Percentiles rank a stretch among this genome's conserved stretches.
phyloP scores from a whole-genome alignment of 2,888 invertebrate species.

The Agonopterix arenella region DNA sequence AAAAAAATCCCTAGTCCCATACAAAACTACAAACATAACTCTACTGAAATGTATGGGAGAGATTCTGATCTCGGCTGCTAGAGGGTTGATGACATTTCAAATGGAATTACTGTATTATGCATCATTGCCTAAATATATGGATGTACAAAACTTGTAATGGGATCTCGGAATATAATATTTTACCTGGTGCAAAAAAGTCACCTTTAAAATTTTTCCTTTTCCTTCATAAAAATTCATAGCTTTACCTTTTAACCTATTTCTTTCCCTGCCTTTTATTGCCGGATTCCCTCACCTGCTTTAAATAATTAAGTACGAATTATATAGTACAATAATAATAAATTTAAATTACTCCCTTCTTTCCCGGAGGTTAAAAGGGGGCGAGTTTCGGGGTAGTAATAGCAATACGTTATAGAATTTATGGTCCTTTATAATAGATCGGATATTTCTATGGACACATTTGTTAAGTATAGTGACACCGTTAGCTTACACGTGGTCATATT shows the following conservation, averaged over 20 bases:
- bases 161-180: no score
- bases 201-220: no score
- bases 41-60: no score
- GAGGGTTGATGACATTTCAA: no score
- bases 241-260: conserved; percentile 1
- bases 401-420: conserved; percentile 25
- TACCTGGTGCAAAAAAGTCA: no score
- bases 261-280: not conserved
- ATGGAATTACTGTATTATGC: no score
- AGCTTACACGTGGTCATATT: no score
- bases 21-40: no score
- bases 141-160: no score
- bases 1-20: no score
- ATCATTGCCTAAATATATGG: no score
- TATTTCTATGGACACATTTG: not conserved
- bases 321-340: conserved; percentile 36
- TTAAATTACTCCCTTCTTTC: conserved; percentile 22
- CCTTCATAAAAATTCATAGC: conserved; percentile 2
- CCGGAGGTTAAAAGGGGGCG: not conserved
- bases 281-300: conserved; percentile 14
- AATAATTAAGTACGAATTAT: conserved; percentile 24
- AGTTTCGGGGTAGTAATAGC: conserved; percentile 22
- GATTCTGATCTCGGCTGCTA: no score
- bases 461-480: not conserved
- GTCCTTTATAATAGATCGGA: conserved; percentile 14